phyloP scores from a whole-genome alignment of 2,888 invertebrate species.

The Plebejus melissa region DNA sequence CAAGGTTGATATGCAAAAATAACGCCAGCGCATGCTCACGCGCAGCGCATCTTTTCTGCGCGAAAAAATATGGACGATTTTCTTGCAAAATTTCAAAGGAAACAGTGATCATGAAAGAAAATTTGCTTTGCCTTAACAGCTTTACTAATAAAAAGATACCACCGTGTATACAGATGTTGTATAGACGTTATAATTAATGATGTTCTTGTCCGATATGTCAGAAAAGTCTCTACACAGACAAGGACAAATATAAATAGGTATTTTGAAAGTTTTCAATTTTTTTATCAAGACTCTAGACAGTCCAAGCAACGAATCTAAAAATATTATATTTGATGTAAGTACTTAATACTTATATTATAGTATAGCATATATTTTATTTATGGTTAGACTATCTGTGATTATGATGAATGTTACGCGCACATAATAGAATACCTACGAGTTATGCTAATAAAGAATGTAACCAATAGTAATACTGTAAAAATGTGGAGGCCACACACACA shows the following conservation, averaged over 20 bases:
- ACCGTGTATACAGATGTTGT: background rate
- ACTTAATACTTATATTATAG: background rate
- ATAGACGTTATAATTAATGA: background rate
- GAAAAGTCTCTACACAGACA: too few species aligned
- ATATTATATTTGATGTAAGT: too few species aligned
- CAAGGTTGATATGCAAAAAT: constrained; percentile 52
- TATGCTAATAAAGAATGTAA: constrained; percentile 27
- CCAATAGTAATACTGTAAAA: constrained; percentile 30
- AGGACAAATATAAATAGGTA: too few species aligned
- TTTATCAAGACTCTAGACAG: too few species aligned
- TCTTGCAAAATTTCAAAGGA: background rate
- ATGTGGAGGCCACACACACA: constrained; percentile 35
- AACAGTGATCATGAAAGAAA: too few species aligned
- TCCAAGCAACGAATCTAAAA: too few species aligned
- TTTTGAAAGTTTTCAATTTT: too few species aligned
- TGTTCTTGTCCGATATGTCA: too few species aligned
- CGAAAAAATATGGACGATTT: background rate
- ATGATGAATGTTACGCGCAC: background rate
- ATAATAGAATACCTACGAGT: constrained; percentile 24
- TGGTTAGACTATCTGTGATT: background rate
- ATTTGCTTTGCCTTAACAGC: background rate
- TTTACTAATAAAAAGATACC: background rate
- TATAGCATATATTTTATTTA: background rate
- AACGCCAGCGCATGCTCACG: constrained; percentile 40
- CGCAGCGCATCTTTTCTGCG: constrained; percentile 35